Evolutionary conservation across 2,113 vertebrate species (phyloP).

Genomic region (Pterophyllum scalare): DNA sequence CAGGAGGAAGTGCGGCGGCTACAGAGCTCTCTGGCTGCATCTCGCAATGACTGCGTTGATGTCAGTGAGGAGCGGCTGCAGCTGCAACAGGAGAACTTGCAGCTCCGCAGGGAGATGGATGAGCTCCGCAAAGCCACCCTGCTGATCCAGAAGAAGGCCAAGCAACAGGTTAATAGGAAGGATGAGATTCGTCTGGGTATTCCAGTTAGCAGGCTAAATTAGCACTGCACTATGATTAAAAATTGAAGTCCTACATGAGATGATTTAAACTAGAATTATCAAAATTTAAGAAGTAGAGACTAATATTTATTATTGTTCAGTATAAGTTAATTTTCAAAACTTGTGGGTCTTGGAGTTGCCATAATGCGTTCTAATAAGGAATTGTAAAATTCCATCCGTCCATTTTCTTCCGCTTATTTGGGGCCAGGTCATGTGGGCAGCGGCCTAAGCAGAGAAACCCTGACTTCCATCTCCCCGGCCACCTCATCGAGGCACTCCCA

Average conservation of each 20-base stretch:
- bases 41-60: conserved; percentile 83
- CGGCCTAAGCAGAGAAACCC: too few species aligned
- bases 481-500: too few species aligned
- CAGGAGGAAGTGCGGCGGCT: conserved; percentile 88
- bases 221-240: too few species aligned
- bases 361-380: neutral
- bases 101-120: conserved; percentile 86
- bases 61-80: conserved; percentile 90
- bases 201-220: too few species aligned
- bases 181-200: neutral
- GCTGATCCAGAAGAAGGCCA: conserved; percentile 87
- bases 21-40: conserved; percentile 83
- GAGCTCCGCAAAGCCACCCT: conserved; percentile 82
- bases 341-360: neutral
- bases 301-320: too few species aligned
- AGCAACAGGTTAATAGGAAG: conserved; percentile 83
- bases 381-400: neutral
- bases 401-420: too few species aligned
- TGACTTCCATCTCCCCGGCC: too few species aligned
- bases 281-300: too few species aligned
- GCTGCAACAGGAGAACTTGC: conserved; percentile 90
- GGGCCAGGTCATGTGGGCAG: too few species aligned
- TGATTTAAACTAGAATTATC: too few species aligned
- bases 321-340: too few species aligned
- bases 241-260: too few species aligned